A percentile compares a stretch with the other conserved stretches of the same genome.
phyloP scores from a whole-genome alignment of 2,888 invertebrate genomes.

The Gerosis bhagava region DNA sequence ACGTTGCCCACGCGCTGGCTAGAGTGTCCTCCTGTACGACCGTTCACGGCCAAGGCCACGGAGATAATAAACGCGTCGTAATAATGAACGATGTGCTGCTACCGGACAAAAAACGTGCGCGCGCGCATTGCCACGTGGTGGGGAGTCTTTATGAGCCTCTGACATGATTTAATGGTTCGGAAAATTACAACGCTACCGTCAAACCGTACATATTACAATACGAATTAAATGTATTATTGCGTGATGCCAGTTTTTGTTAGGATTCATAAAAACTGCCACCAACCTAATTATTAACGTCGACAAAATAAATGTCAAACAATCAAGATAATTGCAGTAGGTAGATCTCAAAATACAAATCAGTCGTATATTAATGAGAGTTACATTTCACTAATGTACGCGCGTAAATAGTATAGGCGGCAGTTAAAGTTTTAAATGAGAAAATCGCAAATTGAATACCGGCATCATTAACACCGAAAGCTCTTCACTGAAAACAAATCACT shows the following conservation, averaged over 20 bases:
- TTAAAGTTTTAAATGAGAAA: slow-evolving; percentile 15
- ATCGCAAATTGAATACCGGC: slow-evolving; percentile 39
- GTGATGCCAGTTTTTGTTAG: slow-evolving; percentile 37
- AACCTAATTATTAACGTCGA: too few species aligned
- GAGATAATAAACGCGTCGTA: slow-evolving; percentile 66
- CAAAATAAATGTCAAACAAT: background rate
- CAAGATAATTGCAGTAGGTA: slow-evolving; percentile 15
- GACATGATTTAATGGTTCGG: slow-evolving; percentile 68
- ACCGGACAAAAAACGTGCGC: slow-evolving; percentile 46
- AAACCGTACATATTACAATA: too few species aligned
- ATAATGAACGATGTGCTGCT: slow-evolving; percentile 73
- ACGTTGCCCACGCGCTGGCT: slow-evolving; percentile 39
- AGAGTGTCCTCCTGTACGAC: slow-evolving; percentile 61
- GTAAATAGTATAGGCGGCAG: slow-evolving; percentile 31
- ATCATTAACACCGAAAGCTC: slow-evolving; percentile 7
- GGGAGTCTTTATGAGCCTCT: slow-evolving; percentile 62
- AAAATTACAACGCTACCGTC: slow-evolving; percentile 62
- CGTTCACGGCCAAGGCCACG: slow-evolving; percentile 80
- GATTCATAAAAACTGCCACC: slow-evolving; percentile 1
- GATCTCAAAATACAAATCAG: too few species aligned
- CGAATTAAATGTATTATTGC: slow-evolving; percentile 51
- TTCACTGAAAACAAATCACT: slow-evolving; percentile 1
- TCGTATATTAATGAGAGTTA: too few species aligned
- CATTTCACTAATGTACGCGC: slow-evolving; percentile 47
- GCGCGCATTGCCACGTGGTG: slow-evolving; percentile 58